Evolutionary conservation across 2,888 invertebrate genomes (phyloP).

Genomic region (Pterobdella sp.): DNA sequence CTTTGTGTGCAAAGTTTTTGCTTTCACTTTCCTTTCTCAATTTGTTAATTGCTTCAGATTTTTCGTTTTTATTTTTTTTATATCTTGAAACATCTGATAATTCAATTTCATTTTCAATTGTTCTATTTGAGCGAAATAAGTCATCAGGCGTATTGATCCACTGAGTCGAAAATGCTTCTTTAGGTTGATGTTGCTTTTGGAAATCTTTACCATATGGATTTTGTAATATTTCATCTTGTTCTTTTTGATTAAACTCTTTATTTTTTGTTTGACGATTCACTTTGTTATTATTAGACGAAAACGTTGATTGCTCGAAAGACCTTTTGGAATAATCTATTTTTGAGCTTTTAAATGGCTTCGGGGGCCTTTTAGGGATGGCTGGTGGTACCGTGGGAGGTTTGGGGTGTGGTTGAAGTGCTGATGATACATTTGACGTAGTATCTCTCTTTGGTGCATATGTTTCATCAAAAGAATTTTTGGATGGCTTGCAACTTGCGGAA

Average conservation of each 20-base stretch:
- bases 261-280: not conserved
- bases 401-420: not conserved
- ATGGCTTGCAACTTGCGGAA: not conserved
- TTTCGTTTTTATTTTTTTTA: no score
- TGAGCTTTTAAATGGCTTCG: not conserved
- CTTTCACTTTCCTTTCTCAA: not conserved
- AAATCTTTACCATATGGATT: not conserved
- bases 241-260: not conserved
- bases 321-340: not conserved
- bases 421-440: not conserved
- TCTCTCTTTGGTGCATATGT: not conserved
- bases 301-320: not conserved
- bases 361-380: not conserved
- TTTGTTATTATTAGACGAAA: not conserved
- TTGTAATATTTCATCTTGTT: not conserved
- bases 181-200: not conserved
- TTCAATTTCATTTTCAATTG: no score
- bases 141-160: no score
- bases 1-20: no score
- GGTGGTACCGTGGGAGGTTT: not conserved
- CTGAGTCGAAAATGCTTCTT: no score
- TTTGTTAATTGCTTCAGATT: not conserved
- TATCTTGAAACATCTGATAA: no score
- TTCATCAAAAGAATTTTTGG: not conserved
- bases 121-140: no score